These are phyloP conservation scores for Anolis apletophallus DNA, from an alignment of 2,797 vertebrate species.

Conservation along the genomic window DNA sequence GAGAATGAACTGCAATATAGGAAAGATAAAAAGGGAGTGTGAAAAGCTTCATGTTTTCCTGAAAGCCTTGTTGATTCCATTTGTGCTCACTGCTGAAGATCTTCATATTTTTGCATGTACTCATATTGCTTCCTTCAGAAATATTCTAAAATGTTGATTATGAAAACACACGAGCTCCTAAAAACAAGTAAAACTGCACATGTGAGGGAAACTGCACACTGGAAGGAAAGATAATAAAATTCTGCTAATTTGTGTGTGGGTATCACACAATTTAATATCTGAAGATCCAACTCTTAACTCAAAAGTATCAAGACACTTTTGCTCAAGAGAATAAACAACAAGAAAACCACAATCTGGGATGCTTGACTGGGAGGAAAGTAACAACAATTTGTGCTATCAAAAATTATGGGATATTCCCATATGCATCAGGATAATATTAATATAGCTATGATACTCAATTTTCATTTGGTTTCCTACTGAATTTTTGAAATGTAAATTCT, in stretches of 20 bases:
- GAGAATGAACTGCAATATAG: background rate
- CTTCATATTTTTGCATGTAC: background rate
- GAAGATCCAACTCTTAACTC: constrained; percentile 39
- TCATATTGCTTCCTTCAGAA: background rate
- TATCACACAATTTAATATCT: constrained; percentile 36
- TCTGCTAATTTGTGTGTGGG: constrained; percentile 24
- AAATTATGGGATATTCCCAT: background rate
- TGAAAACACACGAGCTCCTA: constrained; percentile 25
- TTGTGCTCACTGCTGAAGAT: background rate
- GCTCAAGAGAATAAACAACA: constrained; percentile 30
- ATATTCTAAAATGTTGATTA: constrained; percentile 17
- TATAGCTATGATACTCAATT: background rate
- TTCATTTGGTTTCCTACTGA: no score
- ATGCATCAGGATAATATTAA: background rate
- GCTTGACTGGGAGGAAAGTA: constrained; percentile 3
- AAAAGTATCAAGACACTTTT: constrained; percentile 20
- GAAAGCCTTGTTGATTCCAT: background rate
- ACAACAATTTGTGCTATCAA: background rate
- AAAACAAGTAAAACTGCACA: constrained; percentile 1
- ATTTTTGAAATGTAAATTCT: background rate
- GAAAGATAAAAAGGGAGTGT: background rate
- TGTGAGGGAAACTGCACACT: no score
- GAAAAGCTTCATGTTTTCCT: background rate
- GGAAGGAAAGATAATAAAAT: constrained; percentile 46
- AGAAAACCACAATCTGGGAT: constrained; percentile 21